Evolutionary conservation across 2,113 vertebrate species (phyloP), one percentile per base, ranked within the genome.

Genomic region (Seriola rivoliana): DNA sequence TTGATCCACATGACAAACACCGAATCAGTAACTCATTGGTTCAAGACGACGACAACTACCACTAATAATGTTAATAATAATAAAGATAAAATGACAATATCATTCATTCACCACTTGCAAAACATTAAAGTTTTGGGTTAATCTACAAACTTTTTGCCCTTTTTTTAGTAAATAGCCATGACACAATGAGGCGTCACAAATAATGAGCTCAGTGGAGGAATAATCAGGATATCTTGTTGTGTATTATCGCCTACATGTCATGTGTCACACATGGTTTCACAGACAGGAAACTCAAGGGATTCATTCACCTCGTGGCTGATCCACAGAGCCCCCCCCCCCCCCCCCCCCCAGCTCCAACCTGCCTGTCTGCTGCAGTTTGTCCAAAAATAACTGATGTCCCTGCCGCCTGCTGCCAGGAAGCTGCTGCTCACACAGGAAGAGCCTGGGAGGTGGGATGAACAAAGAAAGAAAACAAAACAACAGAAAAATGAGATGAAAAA

Each of bases 341-440:
- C 48, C 19, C 19, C 21, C 68, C 68, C 21, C 3, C 67, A 1
- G 73, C 73, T 59, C 54, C 38, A 23, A 17, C 57, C 80, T 52
- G 69, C 42, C 81, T 78, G 84, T 75, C 68, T 74, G 69, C 78
- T 67, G 65, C 82, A 71, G 78, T 82, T 86, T 87, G 80, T 84
- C 75, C 80, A 38, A 19, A 57, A 25, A 55, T 76, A 59, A 52
- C 46, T 82, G 77, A 60, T 52, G 55, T 44, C 46, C 34, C 34
- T 69, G 70, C 32, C 10, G n/a, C 60, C 17, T 5, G 64, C 78
- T 83, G 59, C 75, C 64, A 78, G 57, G 60, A 48, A 55, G 40
- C 60, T 85, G 73, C 70, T 84, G n/a, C 57, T 32, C 34, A 52
- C 48, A 58, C 16, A 29, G 71, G 19, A 32, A 72, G 40, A 68